These are phyloP conservation scores for Capra hircus DNA, from an alignment of 2,113 vertebrate species.

Conservation along the genomic window DNA sequence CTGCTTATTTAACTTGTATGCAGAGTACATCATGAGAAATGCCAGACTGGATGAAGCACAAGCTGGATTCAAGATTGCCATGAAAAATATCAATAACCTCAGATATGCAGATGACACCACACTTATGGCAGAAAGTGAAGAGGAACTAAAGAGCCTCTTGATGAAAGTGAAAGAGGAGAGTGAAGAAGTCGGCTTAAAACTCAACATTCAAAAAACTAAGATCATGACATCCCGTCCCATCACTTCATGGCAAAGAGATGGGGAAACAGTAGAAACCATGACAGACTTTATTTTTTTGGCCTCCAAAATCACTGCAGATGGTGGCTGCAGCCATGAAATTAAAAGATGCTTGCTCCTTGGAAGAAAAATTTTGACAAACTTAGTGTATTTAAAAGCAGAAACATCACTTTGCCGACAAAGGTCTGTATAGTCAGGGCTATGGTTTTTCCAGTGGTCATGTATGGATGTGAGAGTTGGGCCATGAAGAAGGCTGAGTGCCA, in stretches of 20 bases:
- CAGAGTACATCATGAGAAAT: background rate
- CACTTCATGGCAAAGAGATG: background rate
- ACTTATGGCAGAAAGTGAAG: background rate
- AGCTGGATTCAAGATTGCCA: background rate
- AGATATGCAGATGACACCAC: background rate
- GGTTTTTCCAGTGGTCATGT: background rate
- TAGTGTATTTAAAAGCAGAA: background rate
- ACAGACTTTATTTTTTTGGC: background rate
- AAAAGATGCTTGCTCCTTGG: background rate
- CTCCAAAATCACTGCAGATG: background rate
- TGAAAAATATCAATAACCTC: background rate
- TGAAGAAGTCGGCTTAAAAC: background rate
- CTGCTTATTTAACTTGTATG: background rate
- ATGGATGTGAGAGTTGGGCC: background rate
- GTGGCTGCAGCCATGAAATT: background rate
- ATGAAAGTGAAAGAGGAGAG: background rate
- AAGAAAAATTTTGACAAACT: background rate
- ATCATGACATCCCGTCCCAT: background rate
- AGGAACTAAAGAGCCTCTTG: background rate
- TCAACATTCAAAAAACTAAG: background rate
- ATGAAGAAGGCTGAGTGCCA: background rate
- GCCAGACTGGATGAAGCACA: background rate
- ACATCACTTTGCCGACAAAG: background rate
- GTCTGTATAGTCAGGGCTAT: background rate
- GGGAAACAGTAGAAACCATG: background rate